phyloP scores from a whole-genome alignment of 2,888 invertebrate genomes.

The Pollenia angustigena region DNA sequence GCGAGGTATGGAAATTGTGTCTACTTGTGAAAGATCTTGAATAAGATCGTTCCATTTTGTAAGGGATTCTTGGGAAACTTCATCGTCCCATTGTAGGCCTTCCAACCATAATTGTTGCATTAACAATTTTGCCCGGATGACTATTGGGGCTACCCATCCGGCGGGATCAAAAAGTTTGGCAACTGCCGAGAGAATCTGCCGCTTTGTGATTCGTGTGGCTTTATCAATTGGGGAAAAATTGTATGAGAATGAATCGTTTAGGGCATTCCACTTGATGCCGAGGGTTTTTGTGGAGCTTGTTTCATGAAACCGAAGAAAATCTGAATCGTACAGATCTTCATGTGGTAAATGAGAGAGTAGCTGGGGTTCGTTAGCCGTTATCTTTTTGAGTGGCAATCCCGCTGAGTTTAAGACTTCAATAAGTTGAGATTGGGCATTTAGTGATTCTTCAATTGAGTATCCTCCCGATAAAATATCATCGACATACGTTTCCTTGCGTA shows the following conservation, averaged over 20 bases:
- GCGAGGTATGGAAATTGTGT: not conserved
- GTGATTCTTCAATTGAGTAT: not conserved
- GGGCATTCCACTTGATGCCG: constrained; percentile 40
- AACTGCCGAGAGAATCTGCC: constrained; percentile 10
- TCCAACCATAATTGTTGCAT: not conserved
- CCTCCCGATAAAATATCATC: constrained; percentile 8
- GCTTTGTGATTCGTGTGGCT: not conserved
- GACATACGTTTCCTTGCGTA: not conserved
- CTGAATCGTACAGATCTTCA: constrained; percentile 14
- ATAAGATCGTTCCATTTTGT: no score
- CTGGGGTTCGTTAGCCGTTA: not conserved
- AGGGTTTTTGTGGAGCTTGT: constrained; percentile 10
- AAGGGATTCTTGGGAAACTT: no score
- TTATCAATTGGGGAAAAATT: not conserved
- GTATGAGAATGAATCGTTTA: constrained; percentile 8
- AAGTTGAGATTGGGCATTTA: not conserved
- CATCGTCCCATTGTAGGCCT: no score
- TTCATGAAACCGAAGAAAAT: not conserved
- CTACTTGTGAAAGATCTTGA: no score
- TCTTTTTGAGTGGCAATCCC: not conserved
- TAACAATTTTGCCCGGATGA: not conserved
- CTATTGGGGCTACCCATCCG: no score
- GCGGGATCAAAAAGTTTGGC: no score
- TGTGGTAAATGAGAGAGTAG: not conserved
- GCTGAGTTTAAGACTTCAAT: not conserved